A percentile compares a stretch with the other conserved stretches of the same genome.
These are phyloP conservation scores for Marmota flaviventris DNA, from an alignment of 2,113 vertebrate species.

Conservation along the genomic window DNA sequence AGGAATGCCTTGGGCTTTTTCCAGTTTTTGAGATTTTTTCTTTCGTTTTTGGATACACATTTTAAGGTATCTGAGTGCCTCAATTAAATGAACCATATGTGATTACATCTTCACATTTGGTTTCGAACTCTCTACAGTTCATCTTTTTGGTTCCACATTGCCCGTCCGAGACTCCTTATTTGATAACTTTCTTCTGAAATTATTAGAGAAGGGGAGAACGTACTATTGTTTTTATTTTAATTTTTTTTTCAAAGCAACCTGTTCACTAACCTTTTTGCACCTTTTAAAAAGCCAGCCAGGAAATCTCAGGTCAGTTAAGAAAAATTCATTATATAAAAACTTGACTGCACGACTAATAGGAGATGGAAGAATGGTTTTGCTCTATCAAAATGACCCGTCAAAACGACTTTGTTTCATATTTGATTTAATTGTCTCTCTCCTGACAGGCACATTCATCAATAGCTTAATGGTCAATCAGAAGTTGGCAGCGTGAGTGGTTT, in stretches of 20 bases:
- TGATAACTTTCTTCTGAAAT: conserved; percentile 81
- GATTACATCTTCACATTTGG: conserved; percentile 79
- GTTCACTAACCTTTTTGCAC: conserved; percentile 72
- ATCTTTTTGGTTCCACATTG: conserved; percentile 74
- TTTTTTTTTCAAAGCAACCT: conserved; percentile 76
- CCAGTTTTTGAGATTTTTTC: conserved; percentile 54
- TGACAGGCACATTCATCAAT: conserved; percentile 99
- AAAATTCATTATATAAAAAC: conserved; percentile 91
- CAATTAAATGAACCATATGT: conserved; percentile 67
- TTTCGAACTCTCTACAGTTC: conserved; percentile 79
- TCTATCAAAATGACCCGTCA: conserved; percentile 98
- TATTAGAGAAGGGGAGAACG: conserved; percentile 70
- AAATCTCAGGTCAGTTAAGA: conserved; percentile 89
- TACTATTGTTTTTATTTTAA: conserved; percentile 50
- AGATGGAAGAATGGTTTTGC: conserved; percentile 96
- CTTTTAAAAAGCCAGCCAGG: conserved; percentile 83
- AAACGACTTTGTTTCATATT: conserved; percentile 99
- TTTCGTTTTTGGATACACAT: conserved; percentile 64
- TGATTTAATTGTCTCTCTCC: conserved; percentile 99
- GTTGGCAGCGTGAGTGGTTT: conserved; percentile 97
- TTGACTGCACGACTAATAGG: conserved; percentile 94
- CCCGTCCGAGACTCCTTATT: conserved; percentile 72
- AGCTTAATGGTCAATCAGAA: conserved; percentile 99
- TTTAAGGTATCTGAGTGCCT: conserved; percentile 73
- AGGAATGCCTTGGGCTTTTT: conserved; percentile 73